Conservation (phyloP, 2,797 vertebrate genomes). For the Pangasius larnaudii region DNA sequence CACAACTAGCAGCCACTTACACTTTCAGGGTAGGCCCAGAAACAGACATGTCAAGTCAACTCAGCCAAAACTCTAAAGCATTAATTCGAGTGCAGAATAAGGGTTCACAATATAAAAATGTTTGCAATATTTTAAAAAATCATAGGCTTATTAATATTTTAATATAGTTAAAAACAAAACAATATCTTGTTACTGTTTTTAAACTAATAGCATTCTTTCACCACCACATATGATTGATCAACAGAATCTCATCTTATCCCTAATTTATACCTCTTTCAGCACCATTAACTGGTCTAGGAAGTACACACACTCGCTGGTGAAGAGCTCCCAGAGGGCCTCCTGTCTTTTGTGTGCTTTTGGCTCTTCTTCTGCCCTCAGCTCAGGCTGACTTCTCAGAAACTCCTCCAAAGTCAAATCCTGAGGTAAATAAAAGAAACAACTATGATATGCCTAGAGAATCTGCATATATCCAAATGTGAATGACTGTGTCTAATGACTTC, state of each 20-base stretch:
- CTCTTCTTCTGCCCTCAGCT: conserved; percentile 64
- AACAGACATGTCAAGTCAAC: not conserved
- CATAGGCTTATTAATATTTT: not conserved
- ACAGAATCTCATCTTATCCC: not conserved
- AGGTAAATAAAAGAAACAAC: not conserved
- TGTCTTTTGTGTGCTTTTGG: conserved; percentile 75
- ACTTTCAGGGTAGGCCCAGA: not conserved
- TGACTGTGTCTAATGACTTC: not conserved
- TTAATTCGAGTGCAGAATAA: not conserved
- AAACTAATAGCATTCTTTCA: not conserved
- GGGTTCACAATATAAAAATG: not conserved
- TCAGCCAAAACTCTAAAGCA: not conserved
- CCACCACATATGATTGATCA: not conserved
- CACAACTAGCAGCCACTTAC: not conserved
- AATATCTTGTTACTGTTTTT: not conserved
- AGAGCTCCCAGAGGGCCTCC: conserved; percentile 88
- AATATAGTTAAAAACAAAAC: not conserved
- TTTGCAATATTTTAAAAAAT: not conserved
- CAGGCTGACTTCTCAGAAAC: conserved; percentile 76
- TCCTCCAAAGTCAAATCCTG: conserved; percentile 84
- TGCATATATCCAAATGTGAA: not conserved
- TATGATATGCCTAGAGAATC: not conserved
- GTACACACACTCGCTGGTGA: conserved; percentile 91
- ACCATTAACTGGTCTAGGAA: conserved; percentile 93
- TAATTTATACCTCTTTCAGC: conserved; percentile 83